A percentile compares a stretch with the other conserved stretches of the same genome.
These are phyloP conservation scores for Umimayanthus kanabou DNA, from an alignment of 92 coral and sea anemone species.

Conservation along the genomic window DNA sequence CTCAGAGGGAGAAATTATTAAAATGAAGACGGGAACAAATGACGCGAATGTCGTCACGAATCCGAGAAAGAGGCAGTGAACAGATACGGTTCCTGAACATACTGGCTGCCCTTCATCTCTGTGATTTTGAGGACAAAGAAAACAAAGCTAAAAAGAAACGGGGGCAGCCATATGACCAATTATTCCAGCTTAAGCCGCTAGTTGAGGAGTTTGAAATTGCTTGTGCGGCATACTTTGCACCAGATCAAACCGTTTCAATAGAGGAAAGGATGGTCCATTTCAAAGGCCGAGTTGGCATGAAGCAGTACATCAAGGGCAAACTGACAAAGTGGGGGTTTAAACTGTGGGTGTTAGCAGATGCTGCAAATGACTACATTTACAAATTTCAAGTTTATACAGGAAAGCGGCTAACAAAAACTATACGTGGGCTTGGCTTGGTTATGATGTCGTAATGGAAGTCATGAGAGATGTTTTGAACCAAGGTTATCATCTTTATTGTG, in stretches of 20 bases:
- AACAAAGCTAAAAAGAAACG: conserved; percentile 16
- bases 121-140: conserved; percentile 37
- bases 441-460: conserved; percentile 40
- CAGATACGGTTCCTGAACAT: conserved; percentile 34
- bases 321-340: conserved; percentile 37
- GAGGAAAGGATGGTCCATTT: conserved; percentile 38
- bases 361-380: conserved; percentile 17
- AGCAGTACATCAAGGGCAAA: conserved; percentile 13
- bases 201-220: conserved; percentile 37
- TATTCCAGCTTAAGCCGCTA: conserved; percentile 35
- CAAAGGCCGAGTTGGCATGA: conserved; percentile 31
- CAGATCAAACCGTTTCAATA: conserved; percentile 25
- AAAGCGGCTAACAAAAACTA: conserved; percentile 31
- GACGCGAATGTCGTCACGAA: no score
- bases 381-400: conserved; percentile 38
- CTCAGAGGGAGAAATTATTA: no score
- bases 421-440: conserved; percentile 32
- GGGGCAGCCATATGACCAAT: conserved; percentile 39
- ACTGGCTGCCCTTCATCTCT: conserved; percentile 29
- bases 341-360: conserved; percentile 34
- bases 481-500: conserved; percentile 58
- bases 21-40: no score
- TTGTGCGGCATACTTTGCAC: conserved; percentile 31
- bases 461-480: conserved; percentile 32
- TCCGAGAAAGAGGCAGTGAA: no score